These are phyloP conservation scores for Spizella passerina DNA, from an alignment of 2,797 vertebrate genomes.

Conservation along the genomic window DNA sequence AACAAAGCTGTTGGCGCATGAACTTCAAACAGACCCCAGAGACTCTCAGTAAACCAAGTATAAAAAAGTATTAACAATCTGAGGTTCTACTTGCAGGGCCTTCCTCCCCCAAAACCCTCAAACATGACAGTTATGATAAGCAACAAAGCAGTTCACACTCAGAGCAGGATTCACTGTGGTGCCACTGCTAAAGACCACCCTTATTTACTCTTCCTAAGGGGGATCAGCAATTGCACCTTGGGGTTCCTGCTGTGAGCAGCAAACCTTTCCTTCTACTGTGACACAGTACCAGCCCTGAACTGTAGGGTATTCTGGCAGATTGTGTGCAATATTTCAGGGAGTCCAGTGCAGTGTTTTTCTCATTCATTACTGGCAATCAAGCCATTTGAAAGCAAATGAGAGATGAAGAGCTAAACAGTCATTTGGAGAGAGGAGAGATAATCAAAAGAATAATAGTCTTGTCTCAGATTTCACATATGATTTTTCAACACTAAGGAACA, in stretches of 20 bases:
- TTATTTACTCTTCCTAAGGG: background rate
- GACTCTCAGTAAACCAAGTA: background rate
- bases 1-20: background rate
- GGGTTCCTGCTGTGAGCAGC: background rate
- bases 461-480: background rate
- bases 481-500: background rate
- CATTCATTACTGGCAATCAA: constrained; percentile 44
- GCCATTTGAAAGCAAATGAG: constrained; percentile 44
- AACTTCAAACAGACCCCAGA: background rate
- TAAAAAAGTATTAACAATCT: background rate
- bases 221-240: background rate
- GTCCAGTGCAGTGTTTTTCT: constrained; percentile 14
- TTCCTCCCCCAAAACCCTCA: background rate
- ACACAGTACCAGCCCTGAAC: background rate
- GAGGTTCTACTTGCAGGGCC: background rate
- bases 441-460: background rate
- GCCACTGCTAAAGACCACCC: background rate
- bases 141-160: background rate
- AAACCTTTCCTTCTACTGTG: background rate
- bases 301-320: background rate
- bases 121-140: background rate
- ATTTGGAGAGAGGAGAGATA: constrained; percentile 2
- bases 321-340: background rate
- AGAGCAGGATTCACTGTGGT: background rate
- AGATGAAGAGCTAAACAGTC: constrained; percentile 33